Base-by-base conservation (phyloP, 2,888 invertebrate species). In the Slavum lentiscoides region DNA sequence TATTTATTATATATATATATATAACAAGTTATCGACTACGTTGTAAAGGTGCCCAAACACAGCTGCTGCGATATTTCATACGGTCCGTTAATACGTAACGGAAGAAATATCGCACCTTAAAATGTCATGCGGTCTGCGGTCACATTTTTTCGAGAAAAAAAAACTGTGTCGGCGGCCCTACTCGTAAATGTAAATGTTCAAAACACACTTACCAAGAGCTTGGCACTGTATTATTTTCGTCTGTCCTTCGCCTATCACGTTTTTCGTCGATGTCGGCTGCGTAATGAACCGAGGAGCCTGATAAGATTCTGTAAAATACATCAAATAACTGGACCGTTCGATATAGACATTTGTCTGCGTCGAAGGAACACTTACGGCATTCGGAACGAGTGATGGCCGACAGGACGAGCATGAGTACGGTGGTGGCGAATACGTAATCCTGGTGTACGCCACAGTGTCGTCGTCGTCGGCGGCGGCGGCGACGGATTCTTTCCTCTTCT, bases 211-310 rank as follows among this genome's bases (percentile, higher is more conserved):
- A 94, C 96, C 95, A 86, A 92, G 90, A 23, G 96, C 96, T 87
- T 93, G 93, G 88, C 97, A 97, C 87, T 96, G 94, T 84, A 97
- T 90, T 86, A 96, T 94, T 90, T 97, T 97, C 70, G 93, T 93
- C 82, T 93, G 91, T 86, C 94, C 94, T 88, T 94, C 94, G 86
- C 92, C 91, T 84, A 95, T 93, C 86, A 94, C 92, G 86, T 93
- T 94, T 85, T 93, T 93, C 82, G 94, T 92, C 83, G 93, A 92
- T 70, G 95, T 94, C 62, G 95, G 95, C 86, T 94, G 93, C 85
- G 92, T 93, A 85, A 92, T 93, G 87, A 96, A 95, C 84, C 94
- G 89, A 75, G 96, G 96, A 82, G 95, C 94, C 88, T 95, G 94
- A 85, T 92, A 89, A 64, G 87, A 86, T 85, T 90, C 90, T 90